A percentile compares a stretch with the other conserved stretches of the same genome.
Evolutionary conservation across 2,888 invertebrate species (phyloP).

Genomic region (Chesias legatella): DNA sequence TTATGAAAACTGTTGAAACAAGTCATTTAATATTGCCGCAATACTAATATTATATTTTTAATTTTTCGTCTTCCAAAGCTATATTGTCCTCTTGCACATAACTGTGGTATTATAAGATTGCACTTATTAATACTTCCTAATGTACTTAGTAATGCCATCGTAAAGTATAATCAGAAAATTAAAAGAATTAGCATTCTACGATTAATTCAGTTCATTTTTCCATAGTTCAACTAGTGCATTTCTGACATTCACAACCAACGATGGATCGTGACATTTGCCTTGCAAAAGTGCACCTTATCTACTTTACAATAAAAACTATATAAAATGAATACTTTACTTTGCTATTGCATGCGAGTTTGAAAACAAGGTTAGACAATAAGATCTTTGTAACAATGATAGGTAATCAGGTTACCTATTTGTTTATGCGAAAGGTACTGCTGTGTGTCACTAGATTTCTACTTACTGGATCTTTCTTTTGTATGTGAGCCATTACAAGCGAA

Average conservation of each 20-base stretch:
- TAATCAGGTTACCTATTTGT: conserved; percentile 30
- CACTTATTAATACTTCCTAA: no score
- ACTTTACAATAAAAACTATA: conserved; percentile 1
- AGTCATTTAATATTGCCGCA: no score
- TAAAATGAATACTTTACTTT: neutral
- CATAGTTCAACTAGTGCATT: conserved; percentile 35
- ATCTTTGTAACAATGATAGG: conserved; percentile 42
- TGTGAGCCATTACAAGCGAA: no score
- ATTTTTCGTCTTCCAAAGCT: no score
- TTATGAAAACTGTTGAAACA: no score
- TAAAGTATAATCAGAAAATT: no score
- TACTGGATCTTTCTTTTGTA: no score
- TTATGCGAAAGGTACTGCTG: conserved; percentile 12
- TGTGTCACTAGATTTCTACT: neutral
- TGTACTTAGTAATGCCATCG: no score
- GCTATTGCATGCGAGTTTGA: conserved; percentile 38
- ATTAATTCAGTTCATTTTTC: conserved; percentile 11
- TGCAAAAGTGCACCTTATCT: conserved; percentile 7
- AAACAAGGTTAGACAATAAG: conserved; percentile 60
- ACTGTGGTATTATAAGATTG: no score
- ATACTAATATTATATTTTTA: no score
- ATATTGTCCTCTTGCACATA: no score
- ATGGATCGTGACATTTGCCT: neutral
- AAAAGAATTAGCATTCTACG: no score
- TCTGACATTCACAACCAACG: conserved; percentile 30